Evolutionary conservation across 2,888 invertebrate genomes (phyloP), one percentile per base, ranked within the genome.

Genomic region (Troides helena): DNA sequence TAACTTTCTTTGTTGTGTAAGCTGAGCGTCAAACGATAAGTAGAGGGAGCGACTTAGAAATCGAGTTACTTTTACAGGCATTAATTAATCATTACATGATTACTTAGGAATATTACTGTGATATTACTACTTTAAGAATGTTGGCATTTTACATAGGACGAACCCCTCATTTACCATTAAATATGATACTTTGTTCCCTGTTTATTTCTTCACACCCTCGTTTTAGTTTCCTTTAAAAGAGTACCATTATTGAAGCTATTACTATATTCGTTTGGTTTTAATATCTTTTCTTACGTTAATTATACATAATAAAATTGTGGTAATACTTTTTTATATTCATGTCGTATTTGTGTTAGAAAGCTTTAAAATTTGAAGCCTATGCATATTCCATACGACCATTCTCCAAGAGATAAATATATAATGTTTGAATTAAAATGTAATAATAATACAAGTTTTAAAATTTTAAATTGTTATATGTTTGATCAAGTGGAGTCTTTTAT

Each of bases 1-100:
- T 87, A 90, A 90, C 91, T 92, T 92, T 92, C 92, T 88, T 91
- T 87, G 90, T 92, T 92, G 92, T 92, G 88, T 92, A 92, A 92
- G 90, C 84, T 86, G 81, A 89, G 85, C 85, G 85, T 81, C 81
- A 81, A 87, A 84, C 80, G 85, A 84, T 85, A 85, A 84, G 86
- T 89, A 89, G 90, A 88, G 88, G 86, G 88, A 90, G 90, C 84
- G 79, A 85, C 84, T 81, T 90, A 88, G 90, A 90, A 90, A 90
- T 90, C 89, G 84, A 86, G 80, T 83, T 81, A 85, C 85, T 88
- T 87, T 87, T 89, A 86, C 85, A 84, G 78, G 77, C 77, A 76
- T 77, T 79, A 78, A 84, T 59, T 60, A 43, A 60, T 60, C 39
- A 72, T 65, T 81, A 81, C 75, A 74, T 79, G 78, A 76, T 81